Evolutionary conservation across 2,888 invertebrate genomes (phyloP), one percentile per base, ranked within the genome.

Genomic region (Tiliacea citrago): DNA sequence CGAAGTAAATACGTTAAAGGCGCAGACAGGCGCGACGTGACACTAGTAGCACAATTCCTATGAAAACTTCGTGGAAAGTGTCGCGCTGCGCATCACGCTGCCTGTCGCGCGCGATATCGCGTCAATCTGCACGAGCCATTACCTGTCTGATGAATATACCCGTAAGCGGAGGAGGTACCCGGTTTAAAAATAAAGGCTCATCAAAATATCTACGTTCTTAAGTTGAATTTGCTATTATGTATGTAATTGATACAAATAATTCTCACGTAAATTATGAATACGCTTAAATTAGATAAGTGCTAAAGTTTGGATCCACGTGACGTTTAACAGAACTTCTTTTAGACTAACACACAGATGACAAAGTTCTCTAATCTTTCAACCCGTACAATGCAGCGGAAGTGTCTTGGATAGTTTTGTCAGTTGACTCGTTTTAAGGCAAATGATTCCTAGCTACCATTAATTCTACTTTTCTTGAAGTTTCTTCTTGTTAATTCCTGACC

Each of bases 181-280:
- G n/a, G n/a, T 18, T 53, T 16, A 29, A 24, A 68, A 60, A 45
- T 39, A 16, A 18, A 45, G 3, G 5, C 7, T 53, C 53, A 16
- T 67, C 16, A n/a, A 68, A 63, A 65, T 21, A 47, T 12, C 0
- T 42, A n/a, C 21, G n/a, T 51, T 70, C 16, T 45, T 69, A 39
- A 18, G 16, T 12, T 29, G n/a, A 1, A 16, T 13, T 69, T 69
- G 12, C 8, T 51, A 21, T 68, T n/a, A n/a, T n/a, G 29, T 45
- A 13, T 16, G 21, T 62, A n/a, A 65, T 29, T 67, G 8, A 12
- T 66, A 18, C 13, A 21, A 29, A 24, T 29, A 9, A 6, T 6
- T 35, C 18, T 62, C 12, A 13, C 4, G 4, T 53, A 72, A 16
- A 51, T 8, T 51, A 70, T 12, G 21, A 29, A 55, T 13, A 13